These are phyloP conservation scores for Bilobella aurantiaca DNA, from an alignment of 1,140 invertebrate genomes.

Conservation along the genomic window DNA sequence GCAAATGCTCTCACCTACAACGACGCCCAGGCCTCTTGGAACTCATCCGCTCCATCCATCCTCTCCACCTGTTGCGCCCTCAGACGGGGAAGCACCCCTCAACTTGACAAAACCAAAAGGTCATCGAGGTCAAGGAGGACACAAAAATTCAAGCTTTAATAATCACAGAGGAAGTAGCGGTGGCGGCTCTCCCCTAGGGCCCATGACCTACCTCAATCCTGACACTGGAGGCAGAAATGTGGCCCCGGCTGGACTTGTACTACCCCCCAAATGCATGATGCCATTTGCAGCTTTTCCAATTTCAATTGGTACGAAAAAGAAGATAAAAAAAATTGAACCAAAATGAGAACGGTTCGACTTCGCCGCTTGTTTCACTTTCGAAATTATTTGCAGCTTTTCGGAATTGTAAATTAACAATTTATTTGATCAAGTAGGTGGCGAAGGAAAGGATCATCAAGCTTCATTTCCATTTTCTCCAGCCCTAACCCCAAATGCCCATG, in stretches of 20 bases:
- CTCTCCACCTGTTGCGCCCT: conserved; percentile 38
- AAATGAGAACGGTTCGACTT: no score
- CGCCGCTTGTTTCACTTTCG: conserved; percentile 37
- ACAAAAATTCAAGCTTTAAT: background rate
- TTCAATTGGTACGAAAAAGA: conserved; percentile 23
- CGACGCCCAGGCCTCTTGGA: conserved; percentile 42
- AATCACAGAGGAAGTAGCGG: conserved; percentile 31
- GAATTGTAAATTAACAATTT: background rate
- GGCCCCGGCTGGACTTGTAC: conserved; percentile 43
- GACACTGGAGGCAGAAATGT: conserved; percentile 41
- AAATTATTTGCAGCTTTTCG: no score
- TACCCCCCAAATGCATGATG: conserved; percentile 34
- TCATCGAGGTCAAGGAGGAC: conserved; percentile 39
- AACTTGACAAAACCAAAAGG: conserved; percentile 79
- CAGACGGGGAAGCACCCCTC: conserved; percentile 66
- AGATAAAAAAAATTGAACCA: no score
- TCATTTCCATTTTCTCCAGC: conserved; percentile 40
- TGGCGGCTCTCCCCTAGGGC: conserved; percentile 37
- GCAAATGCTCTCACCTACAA: conserved; percentile 22
- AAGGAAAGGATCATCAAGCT: conserved; percentile 34
- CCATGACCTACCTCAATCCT: conserved; percentile 35
- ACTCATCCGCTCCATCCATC: conserved; percentile 39
- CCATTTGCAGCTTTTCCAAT: conserved; percentile 35
- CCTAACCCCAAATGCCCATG: conserved; percentile 38
- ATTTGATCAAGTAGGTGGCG: conserved; percentile 22